Evolutionary conservation across 2,113 vertebrate genomes (phyloP).

Genomic region (Dasyurus viverrinus): DNA sequence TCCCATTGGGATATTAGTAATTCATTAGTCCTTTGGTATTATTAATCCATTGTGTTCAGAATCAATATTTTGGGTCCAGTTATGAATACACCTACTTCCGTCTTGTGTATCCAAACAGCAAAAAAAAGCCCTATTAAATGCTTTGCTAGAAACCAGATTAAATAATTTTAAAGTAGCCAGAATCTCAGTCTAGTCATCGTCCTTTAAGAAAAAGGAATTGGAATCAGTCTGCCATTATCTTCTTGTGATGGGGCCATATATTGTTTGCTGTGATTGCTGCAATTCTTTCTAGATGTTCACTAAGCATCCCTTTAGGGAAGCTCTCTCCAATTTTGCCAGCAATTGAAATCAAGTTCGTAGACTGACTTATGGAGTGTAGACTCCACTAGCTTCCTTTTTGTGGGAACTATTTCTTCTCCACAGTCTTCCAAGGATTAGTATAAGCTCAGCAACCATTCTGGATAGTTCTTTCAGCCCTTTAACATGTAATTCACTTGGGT

Average conservation of each 20-base stretch:
- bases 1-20: not conserved
- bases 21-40: not conserved
- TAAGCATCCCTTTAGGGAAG: not conserved
- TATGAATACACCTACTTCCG: not conserved
- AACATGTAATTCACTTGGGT: not conserved
- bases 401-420: not conserved
- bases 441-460: not conserved
- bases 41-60: not conserved
- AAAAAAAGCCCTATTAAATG: not conserved
- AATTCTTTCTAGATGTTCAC: not conserved
- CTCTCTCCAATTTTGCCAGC: not conserved
- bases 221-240: not conserved
- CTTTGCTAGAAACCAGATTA: not conserved
- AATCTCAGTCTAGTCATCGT: not conserved
- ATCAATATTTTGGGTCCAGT: not conserved
- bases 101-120: not conserved
- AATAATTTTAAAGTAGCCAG: not conserved
- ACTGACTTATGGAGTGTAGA: not conserved
- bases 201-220: not conserved
- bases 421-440: not conserved
- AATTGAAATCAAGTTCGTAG: not conserved
- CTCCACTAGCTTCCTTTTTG: not conserved
- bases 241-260: not conserved
- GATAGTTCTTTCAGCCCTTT: not conserved
- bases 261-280: not conserved